Percentiles rank a stretch among this genome's conserved stretches.
Conservation (phyloP, 2,113 vertebrate species). For the Oryctolagus cuniculus region mOryCun1.1 NC_091434.1:131460501-131461000, state of each 20-base stretch:
- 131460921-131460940: no score
- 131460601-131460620: constrained; percentile 53
- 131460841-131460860: no score
- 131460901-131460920: no score
- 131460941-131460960: no score
- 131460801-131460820: no score
- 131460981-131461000: no score
- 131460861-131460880: no score
- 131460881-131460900: no score
- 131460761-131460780: not conserved
- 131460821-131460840: no score
- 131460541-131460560: constrained; percentile 69
- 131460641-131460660: constrained; percentile 55
- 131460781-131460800: no score
- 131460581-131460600: constrained; percentile 50
- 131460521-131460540: constrained; percentile 48
- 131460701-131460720: not conserved
- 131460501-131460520: constrained; percentile 66
- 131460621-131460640: constrained; percentile 50
- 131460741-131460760: not conserved
- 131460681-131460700: constrained; percentile 42
- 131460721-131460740: constrained; percentile 14
- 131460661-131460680: constrained; percentile 25
- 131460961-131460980: no score
- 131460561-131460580: constrained; percentile 60